A percentile compares a stretch with the other conserved stretches of the same genome.
Conservation (phyloP, 2,113 vertebrate species). For the mouse (Mus musculus) region GRCm39 chr12:85014001-85014500, state of each 20-base stretch:
- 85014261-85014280: constrained; percentile 26
- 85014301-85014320: constrained; percentile 26
- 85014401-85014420: constrained; percentile 53
- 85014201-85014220: constrained; percentile 7
- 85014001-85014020: neutral
- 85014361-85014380: constrained; percentile 51
- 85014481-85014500: constrained; percentile 49
- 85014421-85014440: constrained; percentile 49
- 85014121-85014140: neutral
- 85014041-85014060: neutral
- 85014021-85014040: neutral
- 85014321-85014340: constrained; percentile 23
- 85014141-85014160: neutral
- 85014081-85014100: neutral
- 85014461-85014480: constrained; percentile 46
- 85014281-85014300: constrained; percentile 29
- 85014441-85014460: constrained; percentile 48
- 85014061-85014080: neutral
- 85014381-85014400: constrained; percentile 47
- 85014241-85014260: constrained; percentile 32
- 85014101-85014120: neutral
- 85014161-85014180: neutral
- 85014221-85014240: neutral
- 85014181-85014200: constrained; percentile 38
- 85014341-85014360: constrained; percentile 53